Percentiles rank a stretch among this genome's conserved stretches.
Evolutionary conservation across 2,888 invertebrate genomes (phyloP).

Genomic region (Hemithea aestivaria): DNA sequence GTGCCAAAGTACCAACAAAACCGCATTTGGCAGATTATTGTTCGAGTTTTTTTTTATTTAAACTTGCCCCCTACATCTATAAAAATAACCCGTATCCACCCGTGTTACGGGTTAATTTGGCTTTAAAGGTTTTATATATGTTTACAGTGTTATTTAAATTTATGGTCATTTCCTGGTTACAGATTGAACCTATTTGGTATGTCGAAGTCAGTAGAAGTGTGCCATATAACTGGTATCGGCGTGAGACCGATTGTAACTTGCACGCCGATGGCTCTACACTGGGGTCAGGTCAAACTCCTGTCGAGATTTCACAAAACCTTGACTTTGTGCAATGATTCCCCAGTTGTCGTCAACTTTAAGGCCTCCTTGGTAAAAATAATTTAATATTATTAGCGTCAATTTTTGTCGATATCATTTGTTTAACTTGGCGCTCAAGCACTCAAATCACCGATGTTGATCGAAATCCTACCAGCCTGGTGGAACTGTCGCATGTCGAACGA

Average conservation of each 20-base stretch:
- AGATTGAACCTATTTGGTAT: constrained; percentile 65
- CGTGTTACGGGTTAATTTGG: too few relatives aligned
- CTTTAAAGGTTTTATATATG: too few relatives aligned
- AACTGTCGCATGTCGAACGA: too few relatives aligned
- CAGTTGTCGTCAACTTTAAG: constrained; percentile 80
- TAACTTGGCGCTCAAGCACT: too few relatives aligned
- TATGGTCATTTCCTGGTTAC: neutral
- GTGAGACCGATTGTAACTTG: constrained; percentile 84
- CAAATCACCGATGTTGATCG: too few relatives aligned
- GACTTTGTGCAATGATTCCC: constrained; percentile 83
- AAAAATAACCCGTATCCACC: too few relatives aligned
- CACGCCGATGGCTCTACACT: constrained; percentile 79
- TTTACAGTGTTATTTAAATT: neutral
- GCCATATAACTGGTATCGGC: constrained; percentile 74
- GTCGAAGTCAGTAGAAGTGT: constrained; percentile 59
- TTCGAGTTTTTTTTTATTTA: too few relatives aligned
- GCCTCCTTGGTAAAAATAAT: constrained; percentile 60
- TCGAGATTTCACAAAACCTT: constrained; percentile 68
- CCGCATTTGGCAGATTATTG: too few relatives aligned
- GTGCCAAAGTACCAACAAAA: neutral
- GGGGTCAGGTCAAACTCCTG: constrained; percentile 81
- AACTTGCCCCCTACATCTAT: too few relatives aligned
- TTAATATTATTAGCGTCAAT: too few relatives aligned
- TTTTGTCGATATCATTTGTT: too few relatives aligned
- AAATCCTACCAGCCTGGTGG: too few relatives aligned